phyloP scores from a whole-genome alignment of 2,888 invertebrate genomes.

The Drosophila longiperda region DNA sequence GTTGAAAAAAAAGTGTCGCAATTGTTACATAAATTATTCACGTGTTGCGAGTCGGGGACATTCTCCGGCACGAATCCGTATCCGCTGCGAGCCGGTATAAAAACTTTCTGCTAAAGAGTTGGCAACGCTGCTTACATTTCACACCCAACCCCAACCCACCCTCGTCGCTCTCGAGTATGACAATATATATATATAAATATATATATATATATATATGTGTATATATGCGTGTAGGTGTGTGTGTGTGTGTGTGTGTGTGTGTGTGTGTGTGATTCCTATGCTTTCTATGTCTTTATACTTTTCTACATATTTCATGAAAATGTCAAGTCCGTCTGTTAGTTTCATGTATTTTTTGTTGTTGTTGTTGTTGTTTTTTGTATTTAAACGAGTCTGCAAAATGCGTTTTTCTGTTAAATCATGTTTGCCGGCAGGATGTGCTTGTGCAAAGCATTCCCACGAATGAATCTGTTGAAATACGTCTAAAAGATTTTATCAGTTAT shows the following conservation, averaged over 20 bases:
- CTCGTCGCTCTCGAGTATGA: conserved; percentile 14
- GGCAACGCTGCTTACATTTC: conserved; percentile 20
- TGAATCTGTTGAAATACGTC: not conserved
- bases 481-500: not conserved
- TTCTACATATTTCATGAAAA: conserved; percentile 68
- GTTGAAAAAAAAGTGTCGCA: conserved; percentile 70
- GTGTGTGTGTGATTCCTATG: conserved; percentile 1
- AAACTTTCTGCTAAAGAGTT: conserved; percentile 69
- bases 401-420: conserved; percentile 10
- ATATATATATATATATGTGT: conserved; percentile 2
- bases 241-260: conserved; percentile 3
- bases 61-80: conserved; percentile 31
- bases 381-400: conserved; percentile 25
- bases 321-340: conserved; percentile 77
- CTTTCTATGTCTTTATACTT: conserved; percentile 17
- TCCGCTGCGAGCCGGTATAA: conserved; percentile 33
- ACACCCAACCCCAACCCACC: not conserved
- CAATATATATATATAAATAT: not conserved
- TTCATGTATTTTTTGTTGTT: conserved; percentile 36
- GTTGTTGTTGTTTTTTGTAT: conserved; percentile 18
- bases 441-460: not conserved
- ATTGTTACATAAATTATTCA: conserved; percentile 80
- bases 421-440: not conserved
- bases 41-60: conserved; percentile 46
- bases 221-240: not conserved